phyloP scores from a whole-genome alignment of 2,113 vertebrate genomes.

The Arenaria interpres region DNA sequence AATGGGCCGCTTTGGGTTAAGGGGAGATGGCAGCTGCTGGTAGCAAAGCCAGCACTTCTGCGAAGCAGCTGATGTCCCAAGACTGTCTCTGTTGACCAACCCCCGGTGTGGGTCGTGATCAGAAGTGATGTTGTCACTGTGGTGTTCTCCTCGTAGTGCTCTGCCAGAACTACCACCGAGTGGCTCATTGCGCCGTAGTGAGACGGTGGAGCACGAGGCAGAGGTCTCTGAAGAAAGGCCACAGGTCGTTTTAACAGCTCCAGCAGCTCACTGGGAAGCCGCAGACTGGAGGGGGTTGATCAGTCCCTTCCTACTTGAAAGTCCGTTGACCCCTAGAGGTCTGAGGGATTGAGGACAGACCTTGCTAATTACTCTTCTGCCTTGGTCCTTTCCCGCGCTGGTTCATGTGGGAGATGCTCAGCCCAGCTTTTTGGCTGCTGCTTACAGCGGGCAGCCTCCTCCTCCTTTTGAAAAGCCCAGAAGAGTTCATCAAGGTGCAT shows the following conservation, averaged over 20 bases:
- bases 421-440: not conserved
- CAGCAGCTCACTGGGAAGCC: not conserved
- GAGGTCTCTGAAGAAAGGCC: not conserved
- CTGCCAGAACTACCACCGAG: not conserved
- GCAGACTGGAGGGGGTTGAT: not conserved
- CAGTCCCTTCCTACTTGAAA: not conserved
- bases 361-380: not conserved
- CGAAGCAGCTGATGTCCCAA: not conserved
- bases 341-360: not conserved
- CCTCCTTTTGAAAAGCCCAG: not conserved
- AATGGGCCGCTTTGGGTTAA: not conserved
- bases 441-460: not conserved
- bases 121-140: not conserved
- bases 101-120: rapidly evolving
- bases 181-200: not conserved
- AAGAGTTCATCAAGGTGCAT: not conserved
- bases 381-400: not conserved
- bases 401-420: not conserved
- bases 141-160: not conserved
- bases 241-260: not conserved
- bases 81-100: not conserved
- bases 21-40: constrained; percentile 1
- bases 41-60: not conserved
- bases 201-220: not conserved
- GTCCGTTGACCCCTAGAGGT: not conserved